Evolutionary conservation across 2,797 vertebrate species (phyloP).

Genomic region (Sebastes goodei): DNA sequence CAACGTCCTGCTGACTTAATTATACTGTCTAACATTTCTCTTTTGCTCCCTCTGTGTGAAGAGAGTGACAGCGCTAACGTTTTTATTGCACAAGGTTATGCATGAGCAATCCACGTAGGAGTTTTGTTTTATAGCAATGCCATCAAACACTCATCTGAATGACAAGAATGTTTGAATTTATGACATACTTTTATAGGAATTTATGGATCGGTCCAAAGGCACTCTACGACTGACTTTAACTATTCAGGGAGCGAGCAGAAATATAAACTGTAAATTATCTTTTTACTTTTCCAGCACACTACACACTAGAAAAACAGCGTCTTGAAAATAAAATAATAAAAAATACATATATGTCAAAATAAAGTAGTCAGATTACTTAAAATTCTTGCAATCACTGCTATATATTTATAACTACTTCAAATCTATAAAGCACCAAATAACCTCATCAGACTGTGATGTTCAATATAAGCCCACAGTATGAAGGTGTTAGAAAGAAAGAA

Average conservation of each 20-base stretch:
- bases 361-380: neutral
- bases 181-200: neutral
- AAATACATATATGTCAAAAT: neutral
- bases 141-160: neutral
- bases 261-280: neutral
- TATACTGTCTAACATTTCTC: conserved; percentile 11
- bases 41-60: conserved; percentile 16
- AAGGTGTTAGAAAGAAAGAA: neutral
- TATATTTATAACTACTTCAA: neutral
- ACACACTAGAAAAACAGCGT: neutral
- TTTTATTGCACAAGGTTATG: conserved; percentile 13
- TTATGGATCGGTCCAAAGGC: neutral
- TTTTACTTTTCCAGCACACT: neutral
- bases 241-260: neutral
- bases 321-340: neutral
- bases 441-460: neutral
- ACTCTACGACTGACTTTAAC: neutral
- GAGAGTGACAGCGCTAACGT: neutral
- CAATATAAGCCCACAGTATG: neutral
- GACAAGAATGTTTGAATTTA: neutral
- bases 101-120: neutral
- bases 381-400: neutral
- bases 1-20: conserved; percentile 40
- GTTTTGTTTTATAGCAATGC: conserved; percentile 15
- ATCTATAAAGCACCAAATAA: neutral